Percentiles rank a stretch among this genome's conserved stretches.
These are phyloP conservation scores for Lota lota DNA, from an alignment of 2,113 vertebrate species.

Conservation along the genomic window DNA sequence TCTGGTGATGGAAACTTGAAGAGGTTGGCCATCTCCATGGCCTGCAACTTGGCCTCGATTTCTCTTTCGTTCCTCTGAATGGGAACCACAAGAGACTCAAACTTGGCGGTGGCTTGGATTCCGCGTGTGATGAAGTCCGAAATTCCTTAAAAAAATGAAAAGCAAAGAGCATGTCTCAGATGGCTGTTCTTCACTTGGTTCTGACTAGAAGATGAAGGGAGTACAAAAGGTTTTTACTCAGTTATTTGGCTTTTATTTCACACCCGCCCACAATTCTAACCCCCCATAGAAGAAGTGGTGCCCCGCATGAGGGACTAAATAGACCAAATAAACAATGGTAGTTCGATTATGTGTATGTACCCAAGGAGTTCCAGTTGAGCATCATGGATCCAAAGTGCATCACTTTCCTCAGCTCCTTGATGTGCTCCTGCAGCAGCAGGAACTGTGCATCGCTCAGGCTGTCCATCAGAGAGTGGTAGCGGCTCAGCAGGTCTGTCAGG, in stretches of 20 bases:
- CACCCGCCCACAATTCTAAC: too few species aligned
- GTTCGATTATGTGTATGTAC: conserved; percentile 50
- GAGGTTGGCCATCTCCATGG: conserved; percentile 81
- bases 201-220: too few species aligned
- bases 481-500: conserved; percentile 71
- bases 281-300: too few species aligned
- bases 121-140: conserved; percentile 77
- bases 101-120: conserved; percentile 74
- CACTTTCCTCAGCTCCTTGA: conserved; percentile 68
- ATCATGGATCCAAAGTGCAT: conserved; percentile 78
- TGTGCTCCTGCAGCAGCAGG: conserved; percentile 73
- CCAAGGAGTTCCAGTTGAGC: conserved; percentile 86
- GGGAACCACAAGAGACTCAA: conserved; percentile 83
- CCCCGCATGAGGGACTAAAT: too few species aligned
- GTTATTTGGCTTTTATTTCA: not conserved
- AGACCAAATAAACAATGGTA: too few species aligned
- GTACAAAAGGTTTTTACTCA: not conserved
- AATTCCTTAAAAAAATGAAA: conserved; percentile 66
- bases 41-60: conserved; percentile 73
- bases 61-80: conserved; percentile 81
- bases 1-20: conserved; percentile 76
- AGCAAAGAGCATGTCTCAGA: not conserved
- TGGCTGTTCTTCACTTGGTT: not conserved
- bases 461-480: conserved; percentile 72
- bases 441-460: conserved; percentile 76